Base-by-base conservation (phyloP, 2,113 vertebrate genomes). In the Girardinichthys multiradiatus region DNA sequence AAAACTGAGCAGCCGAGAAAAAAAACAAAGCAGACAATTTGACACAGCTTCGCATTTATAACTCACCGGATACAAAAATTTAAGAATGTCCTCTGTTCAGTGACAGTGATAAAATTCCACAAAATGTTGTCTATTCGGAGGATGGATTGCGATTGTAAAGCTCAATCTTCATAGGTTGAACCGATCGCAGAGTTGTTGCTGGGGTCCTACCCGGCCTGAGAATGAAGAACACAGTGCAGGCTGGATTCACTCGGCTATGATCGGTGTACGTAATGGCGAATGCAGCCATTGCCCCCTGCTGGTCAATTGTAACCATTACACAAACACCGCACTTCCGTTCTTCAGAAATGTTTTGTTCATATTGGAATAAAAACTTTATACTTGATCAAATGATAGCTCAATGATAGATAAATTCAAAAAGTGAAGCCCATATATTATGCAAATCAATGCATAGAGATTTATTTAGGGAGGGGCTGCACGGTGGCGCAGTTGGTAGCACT, bases 71-170 rank as follows among this genome's bases (percentile, higher is more conserved):
- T 80, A 91, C 51, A 85, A 87, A 80, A 85, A 73, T 26, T 79
- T 73, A 60, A 45, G 33, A 51, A 35, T 92, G 29, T 76, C 63
- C 84, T 89, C 65, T 79, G 76, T 48, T 87, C 78, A 87, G 61
- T 70, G 66, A 80, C 59, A 35, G 54, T 66, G 69, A 79, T 88
- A 72, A 87, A 90, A 84, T 87, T 91, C 92, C 92, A 87, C 80
- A 72, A 88, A 87, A 72, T 45, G 42, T 66, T 68, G 63, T 85
- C 69, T 76, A 80, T 42, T 84, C 37, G 63, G 73, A 92, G 92
- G 94, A 95, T 95, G 94, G 93, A 92, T 92, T 76, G 86, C 84
- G 94, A 95, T 95, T 94, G 87, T 86, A 54, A 83, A 90, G 88
- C 89, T 82, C 79, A 83, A 89, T 86, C 76, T 89, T 87, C 87